phyloP scores from a whole-genome alignment of 2,888 invertebrate genomes.

The Trisateles emortualis region DNA sequence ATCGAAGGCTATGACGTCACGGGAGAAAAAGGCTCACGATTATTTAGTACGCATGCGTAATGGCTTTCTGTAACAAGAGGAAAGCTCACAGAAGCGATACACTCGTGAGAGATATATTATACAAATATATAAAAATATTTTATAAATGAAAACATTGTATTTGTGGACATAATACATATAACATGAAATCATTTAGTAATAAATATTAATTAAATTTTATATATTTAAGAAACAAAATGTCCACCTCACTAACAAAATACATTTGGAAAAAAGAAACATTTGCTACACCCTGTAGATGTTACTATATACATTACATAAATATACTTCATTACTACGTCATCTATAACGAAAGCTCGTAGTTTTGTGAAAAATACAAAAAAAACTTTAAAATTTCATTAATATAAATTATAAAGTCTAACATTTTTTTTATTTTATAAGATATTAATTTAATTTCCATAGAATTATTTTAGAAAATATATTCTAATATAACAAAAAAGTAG shows the following conservation, averaged over 20 bases:
- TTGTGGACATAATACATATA: too few species aligned
- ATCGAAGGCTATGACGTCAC: not conserved
- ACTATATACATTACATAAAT: not conserved
- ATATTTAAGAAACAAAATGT: too few species aligned
- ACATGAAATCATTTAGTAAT: too few species aligned
- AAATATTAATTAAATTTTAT: too few species aligned
- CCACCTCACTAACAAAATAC: not conserved
- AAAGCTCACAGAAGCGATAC: constrained; percentile 76
- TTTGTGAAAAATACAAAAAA: not conserved
- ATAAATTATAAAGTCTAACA: not conserved
- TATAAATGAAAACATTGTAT: not conserved
- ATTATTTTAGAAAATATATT: too few species aligned
- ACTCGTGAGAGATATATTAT: constrained; percentile 48
- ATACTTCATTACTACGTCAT: constrained; percentile 4
- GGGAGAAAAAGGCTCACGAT: constrained; percentile 36
- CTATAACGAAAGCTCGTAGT: constrained; percentile 11
- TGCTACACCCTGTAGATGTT: constrained; percentile 20
- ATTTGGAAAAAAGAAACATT: constrained; percentile 8
- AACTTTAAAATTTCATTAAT: not conserved
- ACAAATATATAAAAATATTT: not conserved
- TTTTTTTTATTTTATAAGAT: not conserved
- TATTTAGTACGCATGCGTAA: constrained; percentile 69
- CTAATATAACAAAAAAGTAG: too few species aligned
- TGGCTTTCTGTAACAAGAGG: constrained; percentile 60
- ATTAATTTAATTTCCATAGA: too few species aligned